Conservation (phyloP, 2,797 vertebrate genomes). For the Micropoecilia bifurca region DNA sequence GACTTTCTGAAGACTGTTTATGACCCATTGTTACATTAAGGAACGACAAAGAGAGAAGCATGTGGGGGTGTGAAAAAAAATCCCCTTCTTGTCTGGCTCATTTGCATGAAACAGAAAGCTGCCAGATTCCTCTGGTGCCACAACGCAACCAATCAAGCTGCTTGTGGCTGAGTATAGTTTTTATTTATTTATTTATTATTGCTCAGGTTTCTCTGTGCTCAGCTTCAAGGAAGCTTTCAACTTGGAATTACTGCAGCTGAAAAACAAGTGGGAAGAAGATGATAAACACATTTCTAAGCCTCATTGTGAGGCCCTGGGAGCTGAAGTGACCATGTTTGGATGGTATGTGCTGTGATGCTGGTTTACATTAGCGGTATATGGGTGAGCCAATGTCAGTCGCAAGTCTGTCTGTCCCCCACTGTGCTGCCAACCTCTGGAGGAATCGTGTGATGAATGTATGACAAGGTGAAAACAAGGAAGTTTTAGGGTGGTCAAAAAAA, state of each 20-base stretch:
- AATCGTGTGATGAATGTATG: neutral
- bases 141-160: constrained; percentile 41
- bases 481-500: too few relatives aligned
- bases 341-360: constrained; percentile 51
- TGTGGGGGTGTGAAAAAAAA: neutral
- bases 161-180: constrained; percentile 53
- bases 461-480: neutral
- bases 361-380: constrained; percentile 58
- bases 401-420: neutral
- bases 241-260: constrained; percentile 45
- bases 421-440: neutral
- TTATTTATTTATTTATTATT: constrained; percentile 1
- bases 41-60: constrained; percentile 38
- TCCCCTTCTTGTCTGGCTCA: constrained; percentile 27
- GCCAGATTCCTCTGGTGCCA: constrained; percentile 40
- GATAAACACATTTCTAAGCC: constrained; percentile 63
- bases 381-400: constrained; percentile 23
- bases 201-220: constrained; percentile 56
- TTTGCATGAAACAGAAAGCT: constrained; percentile 51
- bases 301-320: constrained; percentile 51
- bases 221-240: constrained; percentile 66
- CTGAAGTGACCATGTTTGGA: constrained; percentile 46
- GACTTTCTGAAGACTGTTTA: constrained; percentile 26
- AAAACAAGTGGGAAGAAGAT: constrained; percentile 54
- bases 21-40: constrained; percentile 32